Conservation (phyloP, 2,113 vertebrate species). For the human (Homo sapiens) region GRCh38 chr5:4328501-4329000, state of each 20-base stretch:
- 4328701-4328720: not conserved
- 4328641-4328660: not conserved
- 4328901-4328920: conserved; percentile 32
- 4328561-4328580: accelerated
- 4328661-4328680: not conserved
- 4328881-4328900: not conserved
- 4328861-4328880: not conserved
- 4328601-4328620: accelerated
- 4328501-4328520: no score
- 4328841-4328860: not conserved
- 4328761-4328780: not conserved
- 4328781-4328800: not conserved
- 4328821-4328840: accelerated
- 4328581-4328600: accelerated
- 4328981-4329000: conserved; percentile 46
- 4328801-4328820: no score
- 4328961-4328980: conserved; percentile 1
- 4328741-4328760: not conserved
- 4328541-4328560: no score
- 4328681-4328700: not conserved
- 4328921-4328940: conserved; percentile 35
- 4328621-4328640: not conserved
- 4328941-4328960: not conserved
- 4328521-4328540: no score
- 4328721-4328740: not conserved